A percentile compares a stretch with the other conserved stretches of the same genome.
phyloP scores from a whole-genome alignment of 1,140 invertebrate genomes.

The Brachionus asplanchnoidis region DNA sequence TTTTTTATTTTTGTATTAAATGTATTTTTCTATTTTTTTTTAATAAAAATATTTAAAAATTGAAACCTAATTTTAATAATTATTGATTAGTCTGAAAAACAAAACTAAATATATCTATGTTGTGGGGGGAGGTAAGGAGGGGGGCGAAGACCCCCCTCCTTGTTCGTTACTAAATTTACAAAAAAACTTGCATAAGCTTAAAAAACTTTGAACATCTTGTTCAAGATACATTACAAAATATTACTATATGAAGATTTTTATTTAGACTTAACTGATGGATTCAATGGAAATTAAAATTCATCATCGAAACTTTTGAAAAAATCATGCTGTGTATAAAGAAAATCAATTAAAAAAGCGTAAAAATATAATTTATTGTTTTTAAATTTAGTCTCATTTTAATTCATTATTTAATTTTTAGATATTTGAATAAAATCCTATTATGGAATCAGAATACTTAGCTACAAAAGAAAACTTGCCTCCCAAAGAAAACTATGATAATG shows the following conservation, averaged over 20 bases:
- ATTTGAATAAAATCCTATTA: not conserved
- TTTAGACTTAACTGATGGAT: too few species aligned
- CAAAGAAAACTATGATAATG: conserved; percentile 1
- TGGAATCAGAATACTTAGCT: not conserved
- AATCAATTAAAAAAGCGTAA: too few species aligned
- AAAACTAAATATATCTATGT: not conserved
- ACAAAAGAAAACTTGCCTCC: not conserved
- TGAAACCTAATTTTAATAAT: not conserved
- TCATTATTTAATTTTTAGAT: not conserved
- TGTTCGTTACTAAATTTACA: too few species aligned
- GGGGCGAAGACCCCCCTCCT: too few species aligned
- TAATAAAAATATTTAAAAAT: not conserved
- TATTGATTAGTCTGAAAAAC: not conserved
- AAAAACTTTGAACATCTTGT: too few species aligned
- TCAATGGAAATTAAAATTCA: too few species aligned
- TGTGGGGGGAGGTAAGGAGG: not conserved
- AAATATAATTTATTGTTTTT: not conserved
- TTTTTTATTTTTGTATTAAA: not conserved
- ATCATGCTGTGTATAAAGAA: too few species aligned
- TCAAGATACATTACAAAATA: too few species aligned
- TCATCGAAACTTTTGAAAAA: too few species aligned
- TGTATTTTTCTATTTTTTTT: not conserved
- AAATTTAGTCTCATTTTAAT: not conserved
- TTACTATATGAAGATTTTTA: too few species aligned
- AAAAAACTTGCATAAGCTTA: too few species aligned